Base-by-base conservation (phyloP, 2,797 vertebrate genomes). In the Aulostomus chinensis region DNA sequence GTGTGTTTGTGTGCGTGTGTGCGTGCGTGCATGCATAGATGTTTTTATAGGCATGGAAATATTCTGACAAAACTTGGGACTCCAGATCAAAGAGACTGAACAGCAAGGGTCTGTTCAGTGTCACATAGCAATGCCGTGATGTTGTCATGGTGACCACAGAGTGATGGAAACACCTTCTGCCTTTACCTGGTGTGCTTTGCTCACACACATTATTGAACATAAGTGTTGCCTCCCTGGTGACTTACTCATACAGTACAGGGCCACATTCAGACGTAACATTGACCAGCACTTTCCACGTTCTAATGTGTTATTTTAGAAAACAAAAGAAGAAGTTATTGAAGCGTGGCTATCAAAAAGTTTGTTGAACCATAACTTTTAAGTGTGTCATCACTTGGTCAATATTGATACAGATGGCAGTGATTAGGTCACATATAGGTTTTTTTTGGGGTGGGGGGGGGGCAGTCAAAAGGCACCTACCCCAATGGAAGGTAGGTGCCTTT, bases 61-160 rank as follows among this genome's bases (percentile, higher is more conserved):
- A 80, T 66, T 52, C 40, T 36, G 43, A 70, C 54, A 65, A 58
- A 75, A 55, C 30, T 2, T 43, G 32, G 10, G 29, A 47, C 66
- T 33, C 14, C 40, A 68, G 33, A 76, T 76, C 64, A 74, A 49
- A 48, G 21, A 26, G 39, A 2, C 35, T 8, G 5, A 20, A 80
- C 73, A 86, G 68, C 21, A 30, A 47, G 54, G 32, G 57, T 76
- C 69, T 85, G 73, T 82, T 78, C 31, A 47, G 41, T 21, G 33
- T 71, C 67, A 38, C 40, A 54, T 32, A 75, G 46, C 58, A 73
- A 63, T 55, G 41, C 45, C 57, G 2, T 22, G 16, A 54, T 3
- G 65, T 78, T 67, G 66, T 56, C 61, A 50, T 64, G 31, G 56
- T 5, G 16, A 73, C 70, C 1, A 3, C 17, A 11, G 42, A 40